Evolutionary conservation across 2,113 vertebrate genomes (phyloP).

Genomic region (Eublepharis macularius): DNA sequence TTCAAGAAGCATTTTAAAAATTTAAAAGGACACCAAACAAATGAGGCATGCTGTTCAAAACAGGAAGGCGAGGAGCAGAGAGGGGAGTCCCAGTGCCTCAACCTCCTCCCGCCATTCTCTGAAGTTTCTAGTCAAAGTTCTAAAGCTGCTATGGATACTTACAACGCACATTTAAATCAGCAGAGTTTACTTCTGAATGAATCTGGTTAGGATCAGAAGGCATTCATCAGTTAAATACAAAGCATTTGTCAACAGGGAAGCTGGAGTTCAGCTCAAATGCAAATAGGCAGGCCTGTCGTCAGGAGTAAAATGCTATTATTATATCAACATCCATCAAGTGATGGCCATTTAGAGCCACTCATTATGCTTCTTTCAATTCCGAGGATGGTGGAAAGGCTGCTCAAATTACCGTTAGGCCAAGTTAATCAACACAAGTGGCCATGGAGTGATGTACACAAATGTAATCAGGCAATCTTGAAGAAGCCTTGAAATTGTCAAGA

Average conservation of each 20-base stretch:
- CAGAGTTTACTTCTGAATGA: neutral
- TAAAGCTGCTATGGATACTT: neutral
- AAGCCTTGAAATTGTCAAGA: conserved; percentile 3
- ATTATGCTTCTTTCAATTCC: fast-evolving
- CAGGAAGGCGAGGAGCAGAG: neutral
- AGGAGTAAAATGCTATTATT: neutral
- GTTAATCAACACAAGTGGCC: neutral
- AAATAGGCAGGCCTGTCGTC: neutral
- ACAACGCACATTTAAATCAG: neutral
- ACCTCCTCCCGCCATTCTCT: too few relatives aligned
- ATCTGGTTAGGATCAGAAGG: neutral
- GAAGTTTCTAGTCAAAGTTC: neutral
- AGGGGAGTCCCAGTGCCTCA: too few relatives aligned
- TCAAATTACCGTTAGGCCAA: neutral
- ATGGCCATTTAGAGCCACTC: neutral
- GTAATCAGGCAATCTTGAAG: neutral
- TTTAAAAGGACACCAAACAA: neutral
- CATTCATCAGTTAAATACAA: too few relatives aligned
- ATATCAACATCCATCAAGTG: too few relatives aligned
- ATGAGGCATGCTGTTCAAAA: too few relatives aligned
- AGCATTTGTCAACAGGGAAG: neutral
- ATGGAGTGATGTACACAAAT: conserved; percentile 18
- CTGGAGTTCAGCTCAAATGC: neutral
- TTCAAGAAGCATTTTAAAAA: neutral
- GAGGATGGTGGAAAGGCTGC: neutral